These are phyloP conservation scores for Halcyon chelicuti DNA, from an alignment of 2,797 vertebrate species.

Conservation along the genomic window DNA sequence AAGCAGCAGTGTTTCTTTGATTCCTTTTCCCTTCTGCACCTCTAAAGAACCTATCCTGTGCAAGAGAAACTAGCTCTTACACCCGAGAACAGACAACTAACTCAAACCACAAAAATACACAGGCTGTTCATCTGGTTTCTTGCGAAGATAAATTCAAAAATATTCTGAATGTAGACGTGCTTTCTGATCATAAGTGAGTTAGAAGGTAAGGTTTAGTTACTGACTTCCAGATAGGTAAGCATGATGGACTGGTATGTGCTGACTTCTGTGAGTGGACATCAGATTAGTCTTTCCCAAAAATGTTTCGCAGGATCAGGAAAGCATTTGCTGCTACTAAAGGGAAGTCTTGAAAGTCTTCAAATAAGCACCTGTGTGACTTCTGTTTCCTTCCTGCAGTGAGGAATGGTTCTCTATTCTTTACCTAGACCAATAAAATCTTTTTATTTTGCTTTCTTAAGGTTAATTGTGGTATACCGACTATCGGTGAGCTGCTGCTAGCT, in stretches of 20 bases:
- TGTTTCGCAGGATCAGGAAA: not conserved
- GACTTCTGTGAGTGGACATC: not conserved
- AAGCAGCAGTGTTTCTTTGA: not conserved
- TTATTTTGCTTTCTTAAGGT: not conserved
- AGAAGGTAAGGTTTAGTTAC: not conserved
- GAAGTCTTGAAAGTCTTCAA: not conserved
- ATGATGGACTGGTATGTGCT: accelerated
- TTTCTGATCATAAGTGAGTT: not conserved
- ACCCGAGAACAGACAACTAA: not conserved
- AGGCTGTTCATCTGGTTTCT: not conserved
- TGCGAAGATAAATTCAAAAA: not conserved
- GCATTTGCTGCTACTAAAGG: not conserved
- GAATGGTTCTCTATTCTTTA: not conserved
- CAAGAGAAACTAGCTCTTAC: not conserved
- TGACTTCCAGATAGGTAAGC: not conserved
- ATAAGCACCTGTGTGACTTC: not conserved
- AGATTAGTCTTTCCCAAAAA: not conserved
- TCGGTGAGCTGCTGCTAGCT: not conserved
- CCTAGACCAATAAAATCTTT: not conserved
- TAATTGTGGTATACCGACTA: not conserved
- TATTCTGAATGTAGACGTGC: not conserved
- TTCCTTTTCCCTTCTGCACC: not conserved
- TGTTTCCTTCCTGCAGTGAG: not conserved
- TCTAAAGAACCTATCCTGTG: not conserved
- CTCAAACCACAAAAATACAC: not conserved